Conservation (phyloP, 2,113 vertebrate genomes). For the Clarias batrachus region DNA sequence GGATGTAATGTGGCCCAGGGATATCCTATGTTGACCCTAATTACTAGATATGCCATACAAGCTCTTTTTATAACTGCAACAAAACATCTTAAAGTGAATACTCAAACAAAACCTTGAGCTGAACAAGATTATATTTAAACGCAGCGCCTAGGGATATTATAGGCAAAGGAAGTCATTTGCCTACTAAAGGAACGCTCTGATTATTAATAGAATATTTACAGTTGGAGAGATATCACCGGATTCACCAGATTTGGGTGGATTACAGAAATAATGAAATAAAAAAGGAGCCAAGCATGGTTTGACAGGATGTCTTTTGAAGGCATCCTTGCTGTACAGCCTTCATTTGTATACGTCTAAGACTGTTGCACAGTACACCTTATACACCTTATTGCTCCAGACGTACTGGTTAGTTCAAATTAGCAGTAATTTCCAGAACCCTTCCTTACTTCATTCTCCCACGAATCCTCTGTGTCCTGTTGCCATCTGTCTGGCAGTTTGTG, state of each 20-base stretch:
- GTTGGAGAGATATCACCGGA: not conserved
- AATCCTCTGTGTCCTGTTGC: conserved; percentile 78
- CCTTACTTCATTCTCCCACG: conserved; percentile 81
- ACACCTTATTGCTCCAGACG: not conserved
- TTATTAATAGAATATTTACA: not conserved
- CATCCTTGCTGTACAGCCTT: too few species aligned
- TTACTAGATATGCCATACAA: conserved; percentile 43
- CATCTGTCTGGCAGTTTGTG: conserved; percentile 84
- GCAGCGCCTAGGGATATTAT: conserved; percentile 32
- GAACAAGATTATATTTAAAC: conserved; percentile 27
- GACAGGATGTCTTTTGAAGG: too few species aligned
- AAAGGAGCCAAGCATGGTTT: not conserved
- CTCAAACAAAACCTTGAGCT: conserved; percentile 27
- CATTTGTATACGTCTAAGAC: too few species aligned
- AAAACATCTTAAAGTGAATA: conserved; percentile 45
- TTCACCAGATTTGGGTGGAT: not conserved
- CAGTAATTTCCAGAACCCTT: not conserved
- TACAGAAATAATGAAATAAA: not conserved
- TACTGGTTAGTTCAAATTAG: conserved; percentile 1
- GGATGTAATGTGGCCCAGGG: conserved; percentile 29
- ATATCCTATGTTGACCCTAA: conserved; percentile 35
- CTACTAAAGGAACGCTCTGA: not conserved
- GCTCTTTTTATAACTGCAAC: conserved; percentile 42
- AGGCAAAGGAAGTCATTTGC: conserved; percentile 1
- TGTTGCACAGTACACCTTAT: not conserved